Conservation (phyloP, 2,797 vertebrate species). For the Anas acuta region DNA sequence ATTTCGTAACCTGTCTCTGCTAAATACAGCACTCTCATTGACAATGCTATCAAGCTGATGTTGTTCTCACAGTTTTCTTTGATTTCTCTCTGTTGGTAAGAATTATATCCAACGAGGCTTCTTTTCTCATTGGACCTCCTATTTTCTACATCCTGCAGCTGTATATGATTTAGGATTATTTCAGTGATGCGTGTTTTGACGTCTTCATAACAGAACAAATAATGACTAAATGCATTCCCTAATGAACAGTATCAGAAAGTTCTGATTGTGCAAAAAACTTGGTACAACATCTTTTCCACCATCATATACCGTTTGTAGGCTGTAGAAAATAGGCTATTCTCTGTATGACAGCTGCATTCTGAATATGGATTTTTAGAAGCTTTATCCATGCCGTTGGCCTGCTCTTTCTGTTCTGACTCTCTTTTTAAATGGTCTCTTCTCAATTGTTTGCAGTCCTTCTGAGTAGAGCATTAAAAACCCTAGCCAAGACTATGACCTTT, state of each 20-base stretch:
- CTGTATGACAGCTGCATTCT: neutral
- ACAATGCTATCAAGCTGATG: neutral
- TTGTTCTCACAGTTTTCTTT: conserved; percentile 19
- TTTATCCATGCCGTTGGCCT: neutral
- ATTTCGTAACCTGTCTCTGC: conserved; percentile 14
- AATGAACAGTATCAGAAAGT: conserved; percentile 19
- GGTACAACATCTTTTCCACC: neutral
- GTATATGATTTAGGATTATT: conserved; percentile 18
- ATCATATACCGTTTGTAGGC: neutral
- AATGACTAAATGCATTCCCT: conserved; percentile 38
- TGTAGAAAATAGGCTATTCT: conserved; percentile 15
- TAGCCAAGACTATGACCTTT: conserved; percentile 50
- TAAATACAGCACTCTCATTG: conserved; percentile 21
- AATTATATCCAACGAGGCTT: neutral
- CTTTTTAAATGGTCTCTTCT: conserved; percentile 34
- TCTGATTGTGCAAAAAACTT: conserved; percentile 33
- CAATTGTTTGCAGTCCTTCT: conserved; percentile 9
- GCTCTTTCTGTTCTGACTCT: conserved; percentile 10
- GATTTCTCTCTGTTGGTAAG: conserved; percentile 12
- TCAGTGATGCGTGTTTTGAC: conserved; percentile 33
- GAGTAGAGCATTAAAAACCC: conserved; percentile 28
- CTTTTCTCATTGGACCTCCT: neutral
- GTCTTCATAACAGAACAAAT: neutral
- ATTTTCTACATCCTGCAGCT: conserved; percentile 43
- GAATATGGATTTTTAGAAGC: conserved; percentile 41